Base-by-base conservation (phyloP, 35 echinoderm and acorn worm species). In the Heliocidaris erythrogramma region DNA sequence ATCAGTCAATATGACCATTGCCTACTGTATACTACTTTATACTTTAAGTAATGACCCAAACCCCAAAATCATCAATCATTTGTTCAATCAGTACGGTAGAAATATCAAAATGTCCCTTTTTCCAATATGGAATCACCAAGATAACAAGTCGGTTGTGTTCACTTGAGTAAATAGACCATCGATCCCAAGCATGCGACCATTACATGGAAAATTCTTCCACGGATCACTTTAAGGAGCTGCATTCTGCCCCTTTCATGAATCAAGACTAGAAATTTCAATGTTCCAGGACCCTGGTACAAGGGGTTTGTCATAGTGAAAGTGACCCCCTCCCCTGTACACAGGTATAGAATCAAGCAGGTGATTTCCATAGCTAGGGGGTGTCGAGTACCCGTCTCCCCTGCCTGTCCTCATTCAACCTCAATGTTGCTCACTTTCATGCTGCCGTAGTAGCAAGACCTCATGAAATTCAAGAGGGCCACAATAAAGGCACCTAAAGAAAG, bases 341-440 rank as follows among this genome's bases (percentile, higher is more conserved):
- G 65, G 27, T 78, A 27, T 24, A 78, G 7, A 78, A n/a, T 17
- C 65, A 27, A 27, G 65, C 35, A 56, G 11, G 52, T 56, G 52
- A 56, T 56, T 56, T 56, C 52, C 52, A 14, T 56, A 56, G 52
- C 52, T 56, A 13, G 52, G 52, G 52, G 52, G 52, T 56, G 52
- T 56, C 52, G 1, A 56, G 10, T 7, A 13, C 52, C 52, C 0
- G 52, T 56, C 52, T 11, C 1, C 52, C 52, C 65, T 18, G 65
- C 21, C 65, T n/a, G 47, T 50, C 18, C 49, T 52, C 29, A 31
- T 93, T 96, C 91, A 59, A 91, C 93, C 48, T 99, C 98, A 2
- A 99, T 53, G 50, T 91, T 91, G 92, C 98, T 99, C 78, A 99
- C 96, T 86, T 97, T 99, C 98, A 99, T 99, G 85, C 91, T 97